Base-by-base conservation (phyloP, 2,888 invertebrate species). In the Lochmaea crataegi region DNA sequence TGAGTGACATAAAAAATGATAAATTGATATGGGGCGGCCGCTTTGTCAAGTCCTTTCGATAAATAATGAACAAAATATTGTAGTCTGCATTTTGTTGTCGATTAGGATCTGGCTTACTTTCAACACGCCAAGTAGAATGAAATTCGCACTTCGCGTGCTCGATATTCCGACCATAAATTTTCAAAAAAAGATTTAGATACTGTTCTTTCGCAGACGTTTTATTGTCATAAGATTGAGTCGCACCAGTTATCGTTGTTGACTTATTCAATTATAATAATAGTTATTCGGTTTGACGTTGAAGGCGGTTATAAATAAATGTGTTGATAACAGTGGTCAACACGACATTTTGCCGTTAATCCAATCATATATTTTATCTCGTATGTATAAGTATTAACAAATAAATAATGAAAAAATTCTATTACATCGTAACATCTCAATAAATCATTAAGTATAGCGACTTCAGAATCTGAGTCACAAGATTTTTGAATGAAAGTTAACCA, bases 1-100 rank as follows among this genome's bases (percentile, higher is more conserved):
- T 18, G 12, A 60, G 38, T 42, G 61, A 63, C 42, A 63, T 63
- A 42, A 42, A 63, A 58, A 63, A 63, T 38, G 42, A 63, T 16
- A 63, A 63, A 63, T 63, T 9, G 61, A 18, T 63, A 63, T 10
- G 53, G 18, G 53, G 7, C 16, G 16, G 53, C 42, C 61, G 42
- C 42, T 63, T 63, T 16, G 42, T 63, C 42, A 16, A 42, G 61
- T n/a, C 60, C 60, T n/a, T 38, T 60, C 32, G 14, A n/a, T 18
- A 63, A 63, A 63, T 41, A 63, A 63, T 63, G 42, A 63, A 42
- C 41, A 42, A 53, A 53, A 42, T 18, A 18, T 6, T 41, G 61
- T 63, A 38, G 41, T 42, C 18, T 42, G 61, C 61, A 63, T 63
- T 63, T 63, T 18, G 41, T 63, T 63, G 12, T 18, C 32, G 42